Base-by-base conservation (phyloP, 1,140 invertebrate genomes). In the Camponotus vicinus region DNA sequence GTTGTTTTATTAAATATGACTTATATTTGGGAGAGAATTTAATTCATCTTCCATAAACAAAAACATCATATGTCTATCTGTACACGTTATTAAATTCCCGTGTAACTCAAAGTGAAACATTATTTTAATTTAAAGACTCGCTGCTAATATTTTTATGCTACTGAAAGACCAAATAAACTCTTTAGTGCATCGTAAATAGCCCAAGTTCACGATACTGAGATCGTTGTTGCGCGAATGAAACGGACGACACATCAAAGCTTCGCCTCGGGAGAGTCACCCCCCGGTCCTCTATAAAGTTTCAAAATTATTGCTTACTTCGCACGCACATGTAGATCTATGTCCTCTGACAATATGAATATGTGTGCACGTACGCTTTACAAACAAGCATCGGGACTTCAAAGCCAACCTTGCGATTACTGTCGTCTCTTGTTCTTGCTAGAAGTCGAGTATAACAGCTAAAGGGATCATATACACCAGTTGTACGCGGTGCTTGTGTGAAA, bases 351-450 rank as follows among this genome's bases (percentile, higher is more conserved):
- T 83, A 83, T 45, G 79, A 70, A 83, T 83, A 83, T 85, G 82
- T 85, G 49, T 45, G 55, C 73, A 78, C 82, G 45, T 78, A 66
- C 49, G 45, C 82, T 66, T 85, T 85, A 61, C 67, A 88, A 88
- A 88, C 52, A 75, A 88, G 77, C 75, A 64, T 55, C 32, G 49
- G 18, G 15, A 42, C 59, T 86, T 88, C 85, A 86, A 86, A 88
- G 85, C 40, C 59, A 55, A 13, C n/a, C n/a, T 27, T 27, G 32
- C 86, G 75, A 88, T 80, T 76, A 85, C 45, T 34, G 37, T 49
- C 61, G 42, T 59, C 52, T 66, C 79, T 49, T 76, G 55, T 59
- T 52, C 78, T 71, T 64, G 75, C 57, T 63, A 55, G 45, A 55
- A 79, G 63, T 85, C 75, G 42, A 67, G 15, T 78, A 42, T 78